Percentiles rank a stretch among this genome's conserved stretches.
Conservation (phyloP, 2,113 vertebrate genomes). For the Etheostoma spectabile region DNA sequence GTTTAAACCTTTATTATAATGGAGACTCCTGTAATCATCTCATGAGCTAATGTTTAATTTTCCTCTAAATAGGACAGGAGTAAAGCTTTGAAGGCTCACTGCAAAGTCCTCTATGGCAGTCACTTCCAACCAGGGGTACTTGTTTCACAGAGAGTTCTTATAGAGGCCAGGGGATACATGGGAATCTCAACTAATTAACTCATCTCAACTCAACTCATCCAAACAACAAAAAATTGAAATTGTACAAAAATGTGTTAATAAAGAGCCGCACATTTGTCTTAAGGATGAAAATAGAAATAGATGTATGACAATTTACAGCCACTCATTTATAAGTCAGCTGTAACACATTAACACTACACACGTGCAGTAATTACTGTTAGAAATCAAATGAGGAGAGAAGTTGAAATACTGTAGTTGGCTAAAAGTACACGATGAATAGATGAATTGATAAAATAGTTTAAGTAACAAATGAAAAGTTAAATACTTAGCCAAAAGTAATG, state of each 20-base stretch:
- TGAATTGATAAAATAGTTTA: no score
- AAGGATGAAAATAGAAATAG: neutral
- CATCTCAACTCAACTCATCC: neutral
- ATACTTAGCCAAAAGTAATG: neutral
- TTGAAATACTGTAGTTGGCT: neutral
- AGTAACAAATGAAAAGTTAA: neutral
- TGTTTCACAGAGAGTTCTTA: neutral
- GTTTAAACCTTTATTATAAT: slow-evolving; percentile 58
- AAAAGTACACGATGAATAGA: neutral
- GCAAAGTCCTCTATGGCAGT: slow-evolving; percentile 11
- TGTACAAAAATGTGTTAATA: neutral
- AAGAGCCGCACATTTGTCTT: neutral
- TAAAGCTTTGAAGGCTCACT: slow-evolving; percentile 43
- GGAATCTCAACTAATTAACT: neutral
- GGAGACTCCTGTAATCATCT: slow-evolving; percentile 55
- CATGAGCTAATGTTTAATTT: slow-evolving; percentile 51
- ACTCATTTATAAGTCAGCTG: neutral
- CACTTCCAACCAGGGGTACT: slow-evolving; percentile 4
- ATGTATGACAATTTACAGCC: neutral
- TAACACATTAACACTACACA: neutral
- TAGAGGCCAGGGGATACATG: neutral
- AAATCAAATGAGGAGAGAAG: neutral
- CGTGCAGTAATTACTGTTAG: neutral
- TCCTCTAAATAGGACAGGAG: slow-evolving; percentile 31
- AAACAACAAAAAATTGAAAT: neutral